Evolutionary conservation across 2,888 invertebrate species (phyloP), one percentile per base, ranked within the genome.

Genomic region (Acheta domesticus): DNA sequence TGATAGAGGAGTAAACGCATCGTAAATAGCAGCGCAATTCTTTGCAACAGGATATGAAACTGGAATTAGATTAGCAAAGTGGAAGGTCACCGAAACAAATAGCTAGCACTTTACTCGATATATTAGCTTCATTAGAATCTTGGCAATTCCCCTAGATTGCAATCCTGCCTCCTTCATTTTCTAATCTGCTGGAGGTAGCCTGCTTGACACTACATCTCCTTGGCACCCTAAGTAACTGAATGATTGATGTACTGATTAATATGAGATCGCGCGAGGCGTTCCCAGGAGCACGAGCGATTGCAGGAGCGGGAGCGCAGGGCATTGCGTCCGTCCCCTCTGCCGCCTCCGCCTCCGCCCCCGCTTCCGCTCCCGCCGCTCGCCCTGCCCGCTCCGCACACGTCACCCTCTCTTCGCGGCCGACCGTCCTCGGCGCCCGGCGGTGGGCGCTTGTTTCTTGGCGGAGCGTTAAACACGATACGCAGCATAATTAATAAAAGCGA

Each of bases 151-250:
- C 36, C 36, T 36, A 62, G 62, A 62, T 62, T 62, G 62, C 62
- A 19, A 19, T n/a, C n/a, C 62, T n/a, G 62, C n/a, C 62, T 62
- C 62, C 62, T 62, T 62, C 62, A 62, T 62, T 62, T 62, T 62
- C 62, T 62, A 62, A 62, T 62, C 62, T n/a, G 14, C 62, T n/a
- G 62, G 62, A 62, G 62, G 62, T 62, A 19, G 16, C 14, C 14
- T 62, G n/a, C 62, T 62, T 62, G 62, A 62, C 62, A 62, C 62
- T 62, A 12, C n/a, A 62, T 62, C 62, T 62, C 62, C 62, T 62
- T 62, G 62, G n/a, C 62, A n/a, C 62, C 62, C 62, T 62, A 62
- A 62, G 62, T 62, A 62, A 62, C 62, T 62, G 62, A 62, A 62
- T 62, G 62, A 62, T 62, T 62, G 62, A 62, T 62, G 62, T 8